Evolutionary conservation across 2,888 invertebrate species (phyloP).

Genomic region (Lasioglossum calceatum): DNA sequence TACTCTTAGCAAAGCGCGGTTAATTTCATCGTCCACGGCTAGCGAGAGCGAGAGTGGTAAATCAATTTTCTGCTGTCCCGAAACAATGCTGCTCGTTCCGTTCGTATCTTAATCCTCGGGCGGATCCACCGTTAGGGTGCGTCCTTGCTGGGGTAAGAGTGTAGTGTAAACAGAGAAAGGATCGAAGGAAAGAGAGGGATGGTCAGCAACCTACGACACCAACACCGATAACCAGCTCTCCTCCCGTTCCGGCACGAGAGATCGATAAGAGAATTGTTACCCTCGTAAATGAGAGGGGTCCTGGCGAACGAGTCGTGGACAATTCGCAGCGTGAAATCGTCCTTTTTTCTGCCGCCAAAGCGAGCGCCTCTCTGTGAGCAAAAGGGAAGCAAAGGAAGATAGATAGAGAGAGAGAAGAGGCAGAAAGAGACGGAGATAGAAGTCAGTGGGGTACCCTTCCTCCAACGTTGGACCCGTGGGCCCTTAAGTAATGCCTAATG

Average conservation of each 20-base stretch:
- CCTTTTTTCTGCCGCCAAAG: slow-evolving; percentile 75
- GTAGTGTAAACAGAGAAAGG: not conserved
- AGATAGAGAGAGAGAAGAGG: not conserved
- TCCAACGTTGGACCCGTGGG: slow-evolving; percentile 53
- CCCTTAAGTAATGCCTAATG: slow-evolving; percentile 81
- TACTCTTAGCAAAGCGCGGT: slow-evolving; percentile 7
- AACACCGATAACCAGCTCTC: slow-evolving; percentile 57
- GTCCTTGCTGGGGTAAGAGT: not conserved
- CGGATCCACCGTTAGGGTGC: slow-evolving; percentile 11
- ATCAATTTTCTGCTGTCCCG: slow-evolving; percentile 50
- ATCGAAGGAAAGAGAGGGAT: slow-evolving; percentile 7
- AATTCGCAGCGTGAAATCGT: slow-evolving; percentile 82
- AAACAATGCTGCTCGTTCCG: slow-evolving; percentile 46
- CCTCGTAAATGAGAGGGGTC: slow-evolving; percentile 62
- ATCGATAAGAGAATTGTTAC: slow-evolving; percentile 68
- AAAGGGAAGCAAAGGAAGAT: slow-evolving; percentile 44
- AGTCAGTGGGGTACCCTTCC: slow-evolving; percentile 48
- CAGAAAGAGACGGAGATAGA: not conserved
- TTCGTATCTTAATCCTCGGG: slow-evolving; percentile 51
- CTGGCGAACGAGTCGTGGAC: slow-evolving; percentile 78
- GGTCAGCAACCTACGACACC: slow-evolving; percentile 14
- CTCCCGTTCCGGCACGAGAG: slow-evolving; percentile 55
- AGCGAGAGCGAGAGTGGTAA: slow-evolving; percentile 24
- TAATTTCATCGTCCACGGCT: slow-evolving; percentile 54
- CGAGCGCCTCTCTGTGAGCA: slow-evolving; percentile 46